A percentile compares a stretch with the other conserved stretches of the same genome.
These are phyloP conservation scores for Euwallacea similis DNA, from an alignment of 1,140 invertebrate genomes.

Conservation along the genomic window DNA sequence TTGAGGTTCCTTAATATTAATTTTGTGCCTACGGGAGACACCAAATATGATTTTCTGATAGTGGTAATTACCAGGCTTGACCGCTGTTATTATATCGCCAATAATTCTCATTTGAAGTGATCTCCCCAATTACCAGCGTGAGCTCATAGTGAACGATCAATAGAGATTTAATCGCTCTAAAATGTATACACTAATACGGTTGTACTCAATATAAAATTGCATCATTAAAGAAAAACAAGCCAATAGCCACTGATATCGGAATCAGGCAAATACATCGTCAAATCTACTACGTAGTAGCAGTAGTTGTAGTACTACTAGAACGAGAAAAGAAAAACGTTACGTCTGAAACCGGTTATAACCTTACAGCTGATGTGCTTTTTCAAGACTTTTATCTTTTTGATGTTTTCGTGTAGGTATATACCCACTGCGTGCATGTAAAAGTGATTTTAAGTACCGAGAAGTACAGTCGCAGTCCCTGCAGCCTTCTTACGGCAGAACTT, in stretches of 20 bases:
- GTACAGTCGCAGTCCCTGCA: slow-evolving; percentile 29
- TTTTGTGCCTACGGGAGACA: too few species aligned
- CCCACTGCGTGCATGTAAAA: slow-evolving; percentile 46
- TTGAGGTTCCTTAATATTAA: too few species aligned
- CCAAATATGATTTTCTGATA: too few species aligned
- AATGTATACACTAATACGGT: too few species aligned
- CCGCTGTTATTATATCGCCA: too few species aligned
- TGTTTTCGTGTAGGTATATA: slow-evolving; percentile 48
- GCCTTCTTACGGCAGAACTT: slow-evolving; percentile 33
- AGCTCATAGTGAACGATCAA: too few species aligned
- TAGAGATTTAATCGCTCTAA: too few species aligned
- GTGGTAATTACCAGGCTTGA: too few species aligned
- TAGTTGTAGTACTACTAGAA: slow-evolving; percentile 51
- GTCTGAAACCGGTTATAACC: slow-evolving; percentile 50
- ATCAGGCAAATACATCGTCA: slow-evolving; percentile 30
- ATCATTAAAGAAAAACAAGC: too few species aligned
- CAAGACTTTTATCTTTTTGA: slow-evolving; percentile 43
- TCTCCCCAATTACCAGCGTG: too few species aligned
- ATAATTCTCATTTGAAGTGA: too few species aligned
- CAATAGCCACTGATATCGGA: slow-evolving; percentile 3
- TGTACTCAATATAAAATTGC: too few species aligned
- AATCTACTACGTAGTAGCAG: slow-evolving; percentile 50
- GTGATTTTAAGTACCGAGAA: slow-evolving; percentile 45
- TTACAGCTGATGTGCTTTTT: slow-evolving; percentile 54
- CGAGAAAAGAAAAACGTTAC: slow-evolving; percentile 47